phyloP scores from a whole-genome alignment of 2,113 vertebrate species.

The Microcebus ravelobensis region DNA sequence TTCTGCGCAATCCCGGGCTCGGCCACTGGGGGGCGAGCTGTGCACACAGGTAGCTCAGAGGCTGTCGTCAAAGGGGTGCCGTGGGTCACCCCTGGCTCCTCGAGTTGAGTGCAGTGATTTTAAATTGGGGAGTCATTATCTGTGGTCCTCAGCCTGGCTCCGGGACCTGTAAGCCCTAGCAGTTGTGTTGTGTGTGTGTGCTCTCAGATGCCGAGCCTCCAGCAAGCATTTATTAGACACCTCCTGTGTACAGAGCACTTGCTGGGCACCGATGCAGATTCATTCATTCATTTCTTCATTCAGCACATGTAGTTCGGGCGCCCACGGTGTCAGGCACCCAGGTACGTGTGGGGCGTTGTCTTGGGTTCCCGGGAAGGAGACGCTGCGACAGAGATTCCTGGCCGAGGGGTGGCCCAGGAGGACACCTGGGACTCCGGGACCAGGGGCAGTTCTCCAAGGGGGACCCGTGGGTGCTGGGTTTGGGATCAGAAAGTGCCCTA shows the following conservation, averaged over 20 bases:
- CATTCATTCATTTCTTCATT: background rate
- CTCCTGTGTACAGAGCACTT: background rate
- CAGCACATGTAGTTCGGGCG: background rate
- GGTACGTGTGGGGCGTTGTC: rapidly evolving
- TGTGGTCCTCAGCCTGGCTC: background rate
- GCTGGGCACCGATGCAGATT: background rate
- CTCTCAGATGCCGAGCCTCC: background rate
- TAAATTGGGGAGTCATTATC: no score
- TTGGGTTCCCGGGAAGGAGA: background rate
- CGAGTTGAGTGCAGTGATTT: background rate
- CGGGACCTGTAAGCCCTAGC: background rate
- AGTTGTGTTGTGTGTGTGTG: background rate
- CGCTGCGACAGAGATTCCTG: background rate
- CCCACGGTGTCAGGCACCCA: rapidly evolving
- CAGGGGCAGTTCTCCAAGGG: background rate
- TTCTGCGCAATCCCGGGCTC: no score
- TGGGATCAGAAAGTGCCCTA: background rate
- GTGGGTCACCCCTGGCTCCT: rapidly evolving
- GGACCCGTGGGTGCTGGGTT: background rate
- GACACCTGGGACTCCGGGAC: background rate
- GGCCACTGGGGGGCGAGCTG: constrained; percentile 41
- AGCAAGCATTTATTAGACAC: background rate
- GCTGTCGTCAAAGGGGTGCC: background rate
- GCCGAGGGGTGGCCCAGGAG: background rate
- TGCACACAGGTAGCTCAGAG: background rate